phyloP scores from a whole-genome alignment of 2,113 vertebrate species.

The Trinectes maculatus region DNA sequence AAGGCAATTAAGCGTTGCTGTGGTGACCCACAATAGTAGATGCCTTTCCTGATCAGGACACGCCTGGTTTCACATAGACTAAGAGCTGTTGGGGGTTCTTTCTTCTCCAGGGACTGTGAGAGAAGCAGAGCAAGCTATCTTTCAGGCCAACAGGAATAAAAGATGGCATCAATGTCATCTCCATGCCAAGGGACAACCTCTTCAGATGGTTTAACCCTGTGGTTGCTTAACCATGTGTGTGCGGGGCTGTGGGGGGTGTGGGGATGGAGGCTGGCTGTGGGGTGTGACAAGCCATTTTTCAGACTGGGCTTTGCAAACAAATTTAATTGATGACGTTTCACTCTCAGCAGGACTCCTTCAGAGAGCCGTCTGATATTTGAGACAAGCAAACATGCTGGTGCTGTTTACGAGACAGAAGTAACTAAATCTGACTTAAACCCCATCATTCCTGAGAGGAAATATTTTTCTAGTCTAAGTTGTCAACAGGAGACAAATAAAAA shows the following conservation, averaged over 20 bases:
- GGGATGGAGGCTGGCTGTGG: not conserved
- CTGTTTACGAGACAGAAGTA: constrained; percentile 52
- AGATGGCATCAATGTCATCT: constrained; percentile 45
- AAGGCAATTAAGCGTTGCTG: constrained; percentile 77
- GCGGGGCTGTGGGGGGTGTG: not conserved
- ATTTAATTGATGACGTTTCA: constrained; percentile 43
- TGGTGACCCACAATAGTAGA: constrained; percentile 70
- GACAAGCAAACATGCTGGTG: constrained; percentile 45
- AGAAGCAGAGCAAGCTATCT: constrained; percentile 48
- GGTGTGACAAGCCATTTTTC: constrained; percentile 17
- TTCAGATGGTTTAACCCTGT: constrained; percentile 30
- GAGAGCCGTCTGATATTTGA: constrained; percentile 54
- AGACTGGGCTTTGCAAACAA: constrained; percentile 40
- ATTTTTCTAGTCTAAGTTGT: constrained; percentile 38
- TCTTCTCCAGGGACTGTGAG: constrained; percentile 28
- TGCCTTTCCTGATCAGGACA: constrained; percentile 71
- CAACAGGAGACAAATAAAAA: constrained; percentile 38
- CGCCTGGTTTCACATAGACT: constrained; percentile 72
- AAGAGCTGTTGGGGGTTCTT: constrained; percentile 49
- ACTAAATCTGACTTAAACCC: constrained; percentile 24
- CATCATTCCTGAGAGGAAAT: constrained; percentile 23
- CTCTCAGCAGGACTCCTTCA: constrained; percentile 26
- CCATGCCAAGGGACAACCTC: constrained; percentile 54
- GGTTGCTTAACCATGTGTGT: constrained; percentile 7
- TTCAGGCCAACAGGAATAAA: constrained; percentile 46